phyloP scores from a whole-genome alignment of 2,888 invertebrate species.

The Osmoderma eremita region DNA sequence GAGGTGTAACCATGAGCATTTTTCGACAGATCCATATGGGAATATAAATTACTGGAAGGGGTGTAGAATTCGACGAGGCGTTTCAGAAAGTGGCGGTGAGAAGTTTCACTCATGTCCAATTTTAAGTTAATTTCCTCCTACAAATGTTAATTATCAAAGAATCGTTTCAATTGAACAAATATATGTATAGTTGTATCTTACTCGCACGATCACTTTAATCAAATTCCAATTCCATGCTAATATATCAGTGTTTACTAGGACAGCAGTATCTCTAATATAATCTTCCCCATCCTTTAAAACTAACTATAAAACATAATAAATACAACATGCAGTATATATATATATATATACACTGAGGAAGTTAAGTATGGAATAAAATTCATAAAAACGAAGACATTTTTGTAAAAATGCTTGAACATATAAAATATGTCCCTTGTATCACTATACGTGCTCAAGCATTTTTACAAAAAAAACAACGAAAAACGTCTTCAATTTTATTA shows the following conservation, averaged over 20 bases:
- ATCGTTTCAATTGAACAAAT: neutral
- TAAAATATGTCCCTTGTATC: too few species aligned
- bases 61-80: constrained; percentile 85
- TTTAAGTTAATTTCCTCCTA: constrained; percentile 62
- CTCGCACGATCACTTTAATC: constrained; percentile 84
- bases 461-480: too few species aligned
- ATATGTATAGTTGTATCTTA: too few species aligned
- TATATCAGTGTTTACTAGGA: constrained; percentile 82
- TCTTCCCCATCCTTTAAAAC: constrained; percentile 65
- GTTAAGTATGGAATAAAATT: neutral
- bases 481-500: too few species aligned
- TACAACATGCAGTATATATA: neutral
- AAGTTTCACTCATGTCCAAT: constrained; percentile 70
- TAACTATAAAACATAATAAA: constrained; percentile 52
- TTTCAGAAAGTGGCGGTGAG: constrained; percentile 75
- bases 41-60: constrained; percentile 88
- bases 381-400: too few species aligned
- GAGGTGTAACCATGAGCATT: constrained; percentile 73
- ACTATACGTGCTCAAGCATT: too few species aligned
- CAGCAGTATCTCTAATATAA: constrained; percentile 82
- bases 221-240: constrained; percentile 93
- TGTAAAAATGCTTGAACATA: too few species aligned
- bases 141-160: constrained; percentile 32
- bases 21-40: constrained; percentile 78
- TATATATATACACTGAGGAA: too few species aligned